These are phyloP conservation scores for Glossophaga mutica DNA, from an alignment of 2,797 vertebrate genomes.

Conservation along the genomic window DNA sequence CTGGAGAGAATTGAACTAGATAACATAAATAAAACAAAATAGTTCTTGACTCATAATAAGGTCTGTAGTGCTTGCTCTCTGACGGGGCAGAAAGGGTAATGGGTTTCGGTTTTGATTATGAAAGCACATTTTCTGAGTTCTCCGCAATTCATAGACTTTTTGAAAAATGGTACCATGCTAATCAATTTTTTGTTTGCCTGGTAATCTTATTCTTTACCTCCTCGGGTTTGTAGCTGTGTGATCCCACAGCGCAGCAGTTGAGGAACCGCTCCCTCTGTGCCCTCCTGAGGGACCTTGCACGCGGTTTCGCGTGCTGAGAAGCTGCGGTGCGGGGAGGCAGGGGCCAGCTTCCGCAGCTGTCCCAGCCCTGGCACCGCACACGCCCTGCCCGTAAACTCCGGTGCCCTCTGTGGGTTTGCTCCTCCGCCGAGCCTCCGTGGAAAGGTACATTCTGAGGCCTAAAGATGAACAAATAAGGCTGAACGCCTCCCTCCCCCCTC, in stretches of 20 bases:
- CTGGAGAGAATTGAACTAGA: neutral
- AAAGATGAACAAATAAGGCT: neutral
- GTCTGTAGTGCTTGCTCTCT: neutral
- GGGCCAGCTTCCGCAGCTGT: neutral
- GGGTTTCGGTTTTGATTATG: neutral
- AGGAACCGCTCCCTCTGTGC: neutral
- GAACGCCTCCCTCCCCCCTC: neutral
- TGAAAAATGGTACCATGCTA: neutral
- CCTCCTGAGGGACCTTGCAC: neutral
- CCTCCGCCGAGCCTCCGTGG: neutral
- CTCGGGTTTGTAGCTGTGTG: neutral
- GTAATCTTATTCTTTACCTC: neutral
- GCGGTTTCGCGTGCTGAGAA: neutral
- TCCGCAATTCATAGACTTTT: neutral
- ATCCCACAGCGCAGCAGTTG: neutral
- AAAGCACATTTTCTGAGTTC: slow-evolving; percentile 1
- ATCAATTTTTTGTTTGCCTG: neutral
- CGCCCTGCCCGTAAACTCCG: neutral
- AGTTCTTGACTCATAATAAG: neutral
- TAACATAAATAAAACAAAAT: neutral
- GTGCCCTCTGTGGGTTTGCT: neutral
- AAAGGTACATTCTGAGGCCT: slow-evolving; percentile 1
- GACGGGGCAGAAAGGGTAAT: neutral
- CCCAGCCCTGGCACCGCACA: neutral
- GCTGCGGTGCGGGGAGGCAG: too few species aligned